These are phyloP conservation scores for Ctenoplectra terminalis DNA, from an alignment of 1,140 invertebrate species.

Conservation along the genomic window DNA sequence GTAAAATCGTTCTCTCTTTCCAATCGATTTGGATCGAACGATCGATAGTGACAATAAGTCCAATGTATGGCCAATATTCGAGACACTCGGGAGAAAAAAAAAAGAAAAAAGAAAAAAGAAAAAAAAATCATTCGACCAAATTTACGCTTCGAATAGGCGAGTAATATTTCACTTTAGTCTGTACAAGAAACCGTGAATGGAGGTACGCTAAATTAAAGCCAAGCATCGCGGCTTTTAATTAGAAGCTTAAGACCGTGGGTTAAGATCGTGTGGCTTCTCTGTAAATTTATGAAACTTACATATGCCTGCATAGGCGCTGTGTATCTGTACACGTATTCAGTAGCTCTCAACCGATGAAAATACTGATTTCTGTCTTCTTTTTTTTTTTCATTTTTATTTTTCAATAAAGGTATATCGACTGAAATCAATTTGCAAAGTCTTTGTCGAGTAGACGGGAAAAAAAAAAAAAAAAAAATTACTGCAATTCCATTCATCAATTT, in stretches of 20 bases:
- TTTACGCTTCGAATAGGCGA: not conserved
- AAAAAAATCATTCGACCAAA: conserved; percentile 23
- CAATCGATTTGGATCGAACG: conserved; percentile 9
- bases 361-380: too few relatives aligned
- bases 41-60: not conserved
- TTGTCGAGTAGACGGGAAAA: too few relatives aligned
- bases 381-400: not conserved
- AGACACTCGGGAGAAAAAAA: not conserved
- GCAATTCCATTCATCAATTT: not conserved
- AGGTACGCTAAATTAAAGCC: conserved; percentile 57
- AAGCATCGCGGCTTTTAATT: conserved; percentile 66
- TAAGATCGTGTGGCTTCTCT: conserved; percentile 57
- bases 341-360: not conserved
- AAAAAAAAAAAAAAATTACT: too few relatives aligned
- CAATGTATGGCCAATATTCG: not conserved
- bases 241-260: conserved; percentile 62
- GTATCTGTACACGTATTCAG: not conserved
- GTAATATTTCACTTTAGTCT: conserved; percentile 2
- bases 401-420: not conserved
- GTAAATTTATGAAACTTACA: conserved; percentile 50
- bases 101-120: too few relatives aligned
- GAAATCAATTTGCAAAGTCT: not conserved
- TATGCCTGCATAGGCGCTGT: not conserved
- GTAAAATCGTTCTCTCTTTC: not conserved
- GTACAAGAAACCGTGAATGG: conserved; percentile 53